Evolutionary conservation across 2,113 vertebrate genomes (phyloP).

Genomic region (Marmota flaviventris): DNA sequence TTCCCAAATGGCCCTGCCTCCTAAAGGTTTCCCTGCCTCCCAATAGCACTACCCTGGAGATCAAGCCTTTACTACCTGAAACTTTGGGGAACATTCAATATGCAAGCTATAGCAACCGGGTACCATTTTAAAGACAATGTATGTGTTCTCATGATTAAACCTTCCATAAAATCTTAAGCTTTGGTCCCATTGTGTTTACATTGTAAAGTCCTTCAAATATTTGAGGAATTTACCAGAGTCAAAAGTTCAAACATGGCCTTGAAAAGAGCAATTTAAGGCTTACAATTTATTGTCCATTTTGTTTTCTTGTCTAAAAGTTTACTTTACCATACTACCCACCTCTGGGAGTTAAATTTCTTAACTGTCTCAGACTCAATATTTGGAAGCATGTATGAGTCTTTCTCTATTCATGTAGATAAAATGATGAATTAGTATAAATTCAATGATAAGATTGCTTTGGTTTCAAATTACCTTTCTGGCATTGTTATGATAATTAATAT

Average conservation of each 20-base stretch:
- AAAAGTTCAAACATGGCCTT: not conserved
- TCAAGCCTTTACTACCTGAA: not conserved
- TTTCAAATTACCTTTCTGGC: slow-evolving; percentile 5
- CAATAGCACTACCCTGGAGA: not conserved
- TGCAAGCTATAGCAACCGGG: not conserved
- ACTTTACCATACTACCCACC: not conserved
- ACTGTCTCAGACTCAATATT: not conserved
- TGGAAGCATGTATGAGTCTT: not conserved
- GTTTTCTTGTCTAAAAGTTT: slow-evolving; percentile 17
- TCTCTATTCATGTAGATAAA: not conserved
- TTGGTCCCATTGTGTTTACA: not conserved
- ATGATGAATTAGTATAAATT: not conserved
- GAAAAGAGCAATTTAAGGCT: slow-evolving; percentile 17
- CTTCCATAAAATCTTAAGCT: not conserved
- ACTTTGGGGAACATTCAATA: no score
- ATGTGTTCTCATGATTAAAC: not conserved
- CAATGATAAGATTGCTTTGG: not conserved
- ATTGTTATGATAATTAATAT: not conserved
- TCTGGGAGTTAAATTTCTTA: not conserved
- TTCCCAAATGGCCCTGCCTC: not conserved
- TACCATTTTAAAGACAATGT: not conserved
- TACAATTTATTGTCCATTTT: not conserved
- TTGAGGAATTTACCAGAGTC: not conserved
- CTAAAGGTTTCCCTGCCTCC: no score
- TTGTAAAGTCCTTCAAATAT: not conserved